A percentile compares a stretch with the other conserved stretches of the same genome.
Conservation (phyloP, 2,888 invertebrate species). For the Iselma pallidipennis region DNA sequence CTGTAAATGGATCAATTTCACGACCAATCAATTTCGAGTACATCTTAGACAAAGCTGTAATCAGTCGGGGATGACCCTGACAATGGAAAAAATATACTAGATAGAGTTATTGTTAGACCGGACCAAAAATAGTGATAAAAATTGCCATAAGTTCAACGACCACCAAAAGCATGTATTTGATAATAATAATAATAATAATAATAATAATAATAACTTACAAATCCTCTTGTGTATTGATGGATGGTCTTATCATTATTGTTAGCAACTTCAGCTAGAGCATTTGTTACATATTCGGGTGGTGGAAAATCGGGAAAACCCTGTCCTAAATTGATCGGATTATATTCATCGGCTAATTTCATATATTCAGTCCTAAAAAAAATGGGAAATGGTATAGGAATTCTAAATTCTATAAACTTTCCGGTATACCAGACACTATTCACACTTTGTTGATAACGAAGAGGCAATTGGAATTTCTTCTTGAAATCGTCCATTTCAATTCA, state of each 20-base stretch:
- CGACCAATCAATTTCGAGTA: slow-evolving; percentile 79
- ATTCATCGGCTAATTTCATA: slow-evolving; percentile 76
- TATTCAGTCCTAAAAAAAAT: slow-evolving; percentile 92
- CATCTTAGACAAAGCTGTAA: slow-evolving; percentile 80
- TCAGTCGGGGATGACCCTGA: slow-evolving; percentile 93
- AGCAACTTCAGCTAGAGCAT: slow-evolving; percentile 72
- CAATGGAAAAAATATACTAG: no score
- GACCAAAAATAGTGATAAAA: no score
- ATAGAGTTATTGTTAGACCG: no score
- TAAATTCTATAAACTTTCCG: no score
- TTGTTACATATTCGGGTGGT: slow-evolving; percentile 80
- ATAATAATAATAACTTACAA: slow-evolving; percentile 62
- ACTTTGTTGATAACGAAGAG: not conserved
- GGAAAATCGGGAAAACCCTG: slow-evolving; percentile 96
- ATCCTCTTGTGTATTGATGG: slow-evolving; percentile 94
- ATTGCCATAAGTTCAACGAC: no score
- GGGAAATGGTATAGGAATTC: no score
- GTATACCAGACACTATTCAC: not conserved
- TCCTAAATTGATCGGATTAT: slow-evolving; percentile 90
- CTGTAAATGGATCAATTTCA: slow-evolving; percentile 78
- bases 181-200: not conserved
- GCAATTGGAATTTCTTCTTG: not conserved
- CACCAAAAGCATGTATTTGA: no score
- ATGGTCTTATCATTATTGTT: slow-evolving; percentile 71
- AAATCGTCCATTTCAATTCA: not conserved